These are phyloP conservation scores for Montipora capitata DNA, from an alignment of 92 coral and sea anemone species.

Conservation along the genomic window DNA sequence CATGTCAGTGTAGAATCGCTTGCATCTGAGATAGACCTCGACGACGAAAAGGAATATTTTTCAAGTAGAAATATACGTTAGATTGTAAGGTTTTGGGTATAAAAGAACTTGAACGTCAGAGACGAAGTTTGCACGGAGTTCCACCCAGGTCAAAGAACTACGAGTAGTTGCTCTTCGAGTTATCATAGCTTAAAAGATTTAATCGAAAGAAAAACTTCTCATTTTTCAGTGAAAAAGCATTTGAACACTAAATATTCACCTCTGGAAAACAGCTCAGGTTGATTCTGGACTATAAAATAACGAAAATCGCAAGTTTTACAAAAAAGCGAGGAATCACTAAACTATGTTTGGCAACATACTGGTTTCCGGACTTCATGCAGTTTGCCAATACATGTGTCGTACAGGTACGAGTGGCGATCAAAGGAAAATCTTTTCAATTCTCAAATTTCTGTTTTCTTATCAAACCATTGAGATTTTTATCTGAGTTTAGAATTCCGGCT, in stretches of 20 bases:
- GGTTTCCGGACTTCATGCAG: slow-evolving; percentile 40
- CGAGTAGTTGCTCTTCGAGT: not conserved
- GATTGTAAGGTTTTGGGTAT: not conserved
- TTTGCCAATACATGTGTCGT: slow-evolving; percentile 40
- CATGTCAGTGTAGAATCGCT: slow-evolving; percentile 73
- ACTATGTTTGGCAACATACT: not conserved
- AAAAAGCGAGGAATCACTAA: not conserved
- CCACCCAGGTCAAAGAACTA: too few species aligned
- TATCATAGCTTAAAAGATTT: not conserved
- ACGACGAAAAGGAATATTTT: slow-evolving; percentile 13
- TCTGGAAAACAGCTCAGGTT: not conserved
- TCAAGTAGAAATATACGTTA: not conserved
- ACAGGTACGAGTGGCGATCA: slow-evolving; percentile 10
- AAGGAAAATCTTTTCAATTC: slow-evolving; percentile 24
- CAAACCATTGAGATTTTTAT: slow-evolving; percentile 51
- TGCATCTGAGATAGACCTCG: slow-evolving; percentile 69
- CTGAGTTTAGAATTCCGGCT: slow-evolving; percentile 7
- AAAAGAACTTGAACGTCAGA: not conserved
- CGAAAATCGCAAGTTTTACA: not conserved
- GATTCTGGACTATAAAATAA: not conserved
- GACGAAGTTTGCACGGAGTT: not conserved
- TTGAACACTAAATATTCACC: too few species aligned
- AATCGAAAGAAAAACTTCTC: slow-evolving; percentile 9
- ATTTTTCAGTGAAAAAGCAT: not conserved
- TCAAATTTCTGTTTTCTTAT: slow-evolving; percentile 38